A percentile compares a stretch with the other conserved stretches of the same genome.
Evolutionary conservation across 1,140 invertebrate species (phyloP).

Genomic region (Holcopasites calliopsidis): DNA sequence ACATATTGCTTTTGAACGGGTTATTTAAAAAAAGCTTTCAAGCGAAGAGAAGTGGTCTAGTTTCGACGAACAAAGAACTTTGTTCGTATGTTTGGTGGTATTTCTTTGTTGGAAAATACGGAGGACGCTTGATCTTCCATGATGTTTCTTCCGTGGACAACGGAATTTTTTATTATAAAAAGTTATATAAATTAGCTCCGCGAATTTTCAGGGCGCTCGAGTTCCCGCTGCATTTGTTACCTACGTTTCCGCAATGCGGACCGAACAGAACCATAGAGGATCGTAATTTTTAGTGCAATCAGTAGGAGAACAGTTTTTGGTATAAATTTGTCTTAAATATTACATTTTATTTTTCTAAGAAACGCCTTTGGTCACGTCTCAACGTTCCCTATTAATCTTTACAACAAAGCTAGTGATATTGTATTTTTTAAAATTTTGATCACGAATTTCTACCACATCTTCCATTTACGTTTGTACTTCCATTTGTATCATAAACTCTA

Average conservation of each 20-base stretch:
- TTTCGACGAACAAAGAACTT: neutral
- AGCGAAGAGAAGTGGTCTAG: neutral
- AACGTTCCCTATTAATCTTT: too few species aligned
- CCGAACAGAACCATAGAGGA: neutral
- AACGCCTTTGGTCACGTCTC: too few species aligned
- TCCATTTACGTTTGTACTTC: too few species aligned
- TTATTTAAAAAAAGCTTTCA: neutral
- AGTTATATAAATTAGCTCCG: neutral
- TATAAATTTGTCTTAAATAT: neutral
- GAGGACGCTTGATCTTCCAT: neutral
- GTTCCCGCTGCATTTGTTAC: neutral
- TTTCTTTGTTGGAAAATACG: neutral
- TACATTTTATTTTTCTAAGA: neutral
- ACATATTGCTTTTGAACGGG: neutral
- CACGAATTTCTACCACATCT: too few species aligned
- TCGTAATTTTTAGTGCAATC: neutral
- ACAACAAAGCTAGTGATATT: too few species aligned
- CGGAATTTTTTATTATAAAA: neutral
- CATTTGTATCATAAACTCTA: too few species aligned
- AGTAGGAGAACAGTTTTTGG: neutral
- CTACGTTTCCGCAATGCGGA: neutral
- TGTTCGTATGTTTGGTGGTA: too few species aligned
- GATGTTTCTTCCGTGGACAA: neutral
- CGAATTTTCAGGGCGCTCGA: neutral
- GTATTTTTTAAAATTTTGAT: too few species aligned